Evolutionary conservation across 2,888 invertebrate genomes (phyloP), one percentile per base, ranked within the genome.

Genomic region (Drosophila sordidula): DNA sequence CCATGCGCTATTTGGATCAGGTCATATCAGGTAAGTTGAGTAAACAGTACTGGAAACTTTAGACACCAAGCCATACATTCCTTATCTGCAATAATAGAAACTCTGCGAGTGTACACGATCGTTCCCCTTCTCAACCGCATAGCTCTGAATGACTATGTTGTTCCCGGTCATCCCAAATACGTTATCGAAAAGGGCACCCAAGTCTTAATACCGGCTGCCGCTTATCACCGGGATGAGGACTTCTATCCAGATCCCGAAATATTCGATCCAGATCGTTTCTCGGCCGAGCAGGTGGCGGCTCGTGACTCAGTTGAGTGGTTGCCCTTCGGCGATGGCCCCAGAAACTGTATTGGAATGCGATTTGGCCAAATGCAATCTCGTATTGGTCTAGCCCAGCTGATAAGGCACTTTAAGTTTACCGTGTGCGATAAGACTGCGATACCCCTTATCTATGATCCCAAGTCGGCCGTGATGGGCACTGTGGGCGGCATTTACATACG

Each of bases 231-330:
- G 80, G 94, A 95, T 74, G 89, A 91, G 1, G 80, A 91, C 1
- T 83, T 91, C 36, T 93, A 92, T 68, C 91, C 92, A 0, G 92
- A 95, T 2, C 95, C 95, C 0, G 91, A 93, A 1, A 93, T 91
- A 16, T 95, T 95, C 58, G 93, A 94, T 63, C 95, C 95, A 0
- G 94, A 95, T 0, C 92, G 95, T 70, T 95, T 95, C 87, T 90
- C 93, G 0, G 90, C 93, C 1, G 94, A 94, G 62, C 93, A 93
- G 47, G 94, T 94, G 55, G 90, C 93, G 0, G 92, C 92, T 41
- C 89, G 94, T 45, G 93, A 94, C 51, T 83, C 90, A 0, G 75
- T 88, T 2, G 77, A 90, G 12, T 91, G 89, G 89, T 55, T 92
- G 38, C 86, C 91, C 0, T 92, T 92, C 42, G 92, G 92, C 2